Base-by-base conservation (phyloP, 2,797 vertebrate species). In the Oceanodroma leucorhoa region DNA sequence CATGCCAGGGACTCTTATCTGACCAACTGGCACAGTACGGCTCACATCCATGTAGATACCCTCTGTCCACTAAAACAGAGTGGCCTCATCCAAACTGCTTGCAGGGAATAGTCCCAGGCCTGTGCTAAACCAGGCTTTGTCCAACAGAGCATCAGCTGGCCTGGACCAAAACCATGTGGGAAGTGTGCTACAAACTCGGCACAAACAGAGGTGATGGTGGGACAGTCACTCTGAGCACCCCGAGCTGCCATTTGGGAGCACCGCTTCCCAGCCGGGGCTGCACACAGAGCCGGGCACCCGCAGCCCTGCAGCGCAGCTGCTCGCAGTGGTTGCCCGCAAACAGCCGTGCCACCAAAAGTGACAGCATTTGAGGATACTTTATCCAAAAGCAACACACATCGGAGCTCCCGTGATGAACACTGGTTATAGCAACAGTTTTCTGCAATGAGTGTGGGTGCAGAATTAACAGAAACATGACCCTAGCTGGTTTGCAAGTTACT, bases 191-290 rank as follows among this genome's bases (percentile, higher is more conserved):
- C 0, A 0, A 65, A 61, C 46, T 61, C 1, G 0, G 46, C 62
- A 64, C 62, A 55, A 65, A 32, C 1, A 0, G 46, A 87, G 46
- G 43, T 29, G 34, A 18, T 10, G 30, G 53, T 71, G 53, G 57
- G 64, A 53, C 21, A 27, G 53, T 22, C 46, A 51, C 29, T 29
- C 23, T 26, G 57, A 79, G 38, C 57, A 70, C n/a, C 40, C 41
- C 17, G 40, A 70, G 36, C 29, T 60, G 50, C 26, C 2, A 0
- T 61, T 41, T 53, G 46, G 36, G 64, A 84, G 16, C 30, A 66
- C 30, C 0, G 0, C 7, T 77, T 41, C 36, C 23, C 6, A 0
- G 26, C 5, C 0, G 0, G 48, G 22, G 48, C n/a, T 57, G 60
- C 0, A 1, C 21, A 40, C 0, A 0, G 58, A 50, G 36, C 51